Evolutionary conservation across 2,888 invertebrate species (phyloP), one percentile per base, ranked within the genome.

Genomic region (Ophioninae sp.): DNA sequence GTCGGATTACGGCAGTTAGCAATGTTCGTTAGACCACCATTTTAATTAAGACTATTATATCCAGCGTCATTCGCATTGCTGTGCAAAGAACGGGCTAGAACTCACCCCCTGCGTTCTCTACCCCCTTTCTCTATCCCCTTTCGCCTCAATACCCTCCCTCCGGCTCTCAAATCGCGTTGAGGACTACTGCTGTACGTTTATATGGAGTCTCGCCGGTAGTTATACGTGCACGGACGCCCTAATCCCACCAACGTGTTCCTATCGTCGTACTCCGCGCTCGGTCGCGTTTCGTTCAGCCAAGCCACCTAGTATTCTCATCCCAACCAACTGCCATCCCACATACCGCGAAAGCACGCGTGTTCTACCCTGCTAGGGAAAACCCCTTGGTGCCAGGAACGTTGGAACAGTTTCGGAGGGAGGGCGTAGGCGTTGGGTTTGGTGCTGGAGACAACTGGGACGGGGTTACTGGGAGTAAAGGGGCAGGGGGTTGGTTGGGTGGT

Each of bases 1-100:
- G 62, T 87, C 87, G 90, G 89, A 91, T 91, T 91, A 91, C 89
- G 87, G 88, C 90, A 89, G 90, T 91, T 91, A 89, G 85, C 85
- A 80, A 87, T 87, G 89, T 90, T 91, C 89, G 89, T 90, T 89
- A 89, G 89, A 89, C 90, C 90, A 87, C 89, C 87, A 89, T 91
- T 91, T 90, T 90, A 90, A 90, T 90, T 90, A 90, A 89, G 89
- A 89, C 90, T 88, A 89, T 90, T 89, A 90, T 88, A 86, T 86
- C 85, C 86, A 83, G 78, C 86, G 87, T 85, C 86, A 80, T 85
- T 86, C 82, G 82, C 78, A 85, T 77, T 79, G 84, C 76, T 17
- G 37, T 37, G 79, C 39, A 44, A 30, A 67, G 65, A 50, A 30
- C 41, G 79, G 20, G n/a, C n/a, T 41, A 37, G 57, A 64, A 23